Conservation (phyloP, 2,888 invertebrate species). For the Ceramica pisi region DNA sequence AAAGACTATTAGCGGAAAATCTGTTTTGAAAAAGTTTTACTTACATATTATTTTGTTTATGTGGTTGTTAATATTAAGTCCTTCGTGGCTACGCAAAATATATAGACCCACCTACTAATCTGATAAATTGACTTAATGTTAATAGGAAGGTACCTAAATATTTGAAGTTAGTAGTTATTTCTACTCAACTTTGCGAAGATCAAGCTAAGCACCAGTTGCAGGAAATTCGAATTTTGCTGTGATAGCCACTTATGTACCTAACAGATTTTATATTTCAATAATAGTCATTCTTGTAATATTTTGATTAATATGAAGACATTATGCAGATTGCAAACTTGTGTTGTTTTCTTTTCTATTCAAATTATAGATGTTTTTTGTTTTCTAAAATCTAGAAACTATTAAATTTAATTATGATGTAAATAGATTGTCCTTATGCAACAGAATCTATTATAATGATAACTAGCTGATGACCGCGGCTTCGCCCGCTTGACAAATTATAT, state of each 20-base stretch:
- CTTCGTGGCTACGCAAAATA: no score
- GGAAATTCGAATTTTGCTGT: no score
- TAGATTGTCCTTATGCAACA: conserved; percentile 6
- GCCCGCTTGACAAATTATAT: no score
- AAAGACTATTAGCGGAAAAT: neutral
- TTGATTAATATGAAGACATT: neutral
- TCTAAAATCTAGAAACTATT: neutral
- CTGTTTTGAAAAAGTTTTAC: neutral
- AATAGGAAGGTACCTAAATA: no score
- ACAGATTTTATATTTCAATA: neutral
- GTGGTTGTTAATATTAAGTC: no score
- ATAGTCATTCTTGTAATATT: neutral
- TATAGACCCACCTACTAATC: no score
- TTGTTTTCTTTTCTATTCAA: neutral
- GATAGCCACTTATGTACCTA: no score
- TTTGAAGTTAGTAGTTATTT: no score
- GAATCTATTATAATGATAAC: neutral
- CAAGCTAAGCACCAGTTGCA: no score
- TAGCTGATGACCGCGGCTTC: no score
- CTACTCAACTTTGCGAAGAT: no score
- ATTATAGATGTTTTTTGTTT: conserved; percentile 2
- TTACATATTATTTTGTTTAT: neutral
- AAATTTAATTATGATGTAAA: neutral
- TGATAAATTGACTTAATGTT: no score
- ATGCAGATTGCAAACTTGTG: neutral